Percentiles rank a stretch among this genome's conserved stretches.
phyloP scores from a whole-genome alignment of 1,140 invertebrate species.

The Drosophila auraria region DNA sequence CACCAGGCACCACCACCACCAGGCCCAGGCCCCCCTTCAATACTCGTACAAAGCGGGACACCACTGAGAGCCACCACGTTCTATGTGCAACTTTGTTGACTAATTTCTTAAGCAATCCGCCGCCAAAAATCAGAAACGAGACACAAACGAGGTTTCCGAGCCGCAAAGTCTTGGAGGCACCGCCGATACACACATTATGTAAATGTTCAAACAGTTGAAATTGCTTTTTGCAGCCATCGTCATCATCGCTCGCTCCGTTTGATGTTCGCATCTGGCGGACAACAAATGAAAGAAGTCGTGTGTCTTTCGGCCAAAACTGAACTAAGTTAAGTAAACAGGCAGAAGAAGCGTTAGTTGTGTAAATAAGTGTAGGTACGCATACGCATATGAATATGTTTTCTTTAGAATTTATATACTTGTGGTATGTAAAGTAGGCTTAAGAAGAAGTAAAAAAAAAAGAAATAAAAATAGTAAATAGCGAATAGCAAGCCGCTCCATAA shows the following conservation, averaged over 20 bases:
- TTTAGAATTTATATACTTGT: conserved; percentile 56
- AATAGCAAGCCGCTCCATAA: conserved; percentile 25
- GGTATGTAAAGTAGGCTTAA: conserved; percentile 74
- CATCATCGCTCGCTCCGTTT: conserved; percentile 74
- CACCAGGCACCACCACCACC: conserved; percentile 1
- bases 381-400: conserved; percentile 48
- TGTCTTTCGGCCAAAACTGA: conserved; percentile 68
- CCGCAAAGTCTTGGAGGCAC: background rate
- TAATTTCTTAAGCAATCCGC: conserved; percentile 82
- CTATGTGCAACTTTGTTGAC: conserved; percentile 82
- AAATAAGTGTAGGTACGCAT: conserved; percentile 72
- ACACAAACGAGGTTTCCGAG: conserved; percentile 50
- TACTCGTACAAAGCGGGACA: conserved; percentile 70
- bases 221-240: conserved; percentile 74
- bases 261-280: conserved; percentile 58
- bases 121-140: conserved; percentile 56
- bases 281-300: conserved; percentile 74
- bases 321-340: conserved; percentile 69
- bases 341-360: conserved; percentile 77
- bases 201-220: conserved; percentile 72
- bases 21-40: conserved; percentile 39
- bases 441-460: conserved; percentile 26
- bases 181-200: conserved; percentile 49
- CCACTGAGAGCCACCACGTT: conserved; percentile 53
- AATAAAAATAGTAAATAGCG: conserved; percentile 28